Percentiles rank a stretch among this genome's conserved stretches.
These are phyloP conservation scores for Galendromus occidentalis DNA, from an alignment of 1,140 invertebrate species.

Conservation along the genomic window DNA sequence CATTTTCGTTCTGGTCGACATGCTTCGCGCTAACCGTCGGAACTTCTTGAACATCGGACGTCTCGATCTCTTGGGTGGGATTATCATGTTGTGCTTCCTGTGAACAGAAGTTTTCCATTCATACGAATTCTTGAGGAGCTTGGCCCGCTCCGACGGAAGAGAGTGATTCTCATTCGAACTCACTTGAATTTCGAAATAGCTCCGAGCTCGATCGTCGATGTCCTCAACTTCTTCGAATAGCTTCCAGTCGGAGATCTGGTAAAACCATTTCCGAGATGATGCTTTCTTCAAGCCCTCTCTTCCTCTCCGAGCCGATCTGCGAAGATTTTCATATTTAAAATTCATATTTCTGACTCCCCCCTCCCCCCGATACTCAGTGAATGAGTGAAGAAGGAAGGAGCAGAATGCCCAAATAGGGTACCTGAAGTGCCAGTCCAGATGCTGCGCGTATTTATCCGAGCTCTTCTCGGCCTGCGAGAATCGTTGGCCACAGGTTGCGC, in stretches of 20 bases:
- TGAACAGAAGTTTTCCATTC: neutral
- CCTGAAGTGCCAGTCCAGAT: slow-evolving; percentile 86
- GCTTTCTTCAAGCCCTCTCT: slow-evolving; percentile 60
- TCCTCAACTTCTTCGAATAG: slow-evolving; percentile 85
- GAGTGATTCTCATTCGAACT: neutral
- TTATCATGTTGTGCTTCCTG: neutral
- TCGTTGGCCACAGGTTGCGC: slow-evolving; percentile 72
- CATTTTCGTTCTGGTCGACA: neutral
- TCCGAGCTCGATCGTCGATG: slow-evolving; percentile 41
- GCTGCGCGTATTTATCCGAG: slow-evolving; percentile 49
- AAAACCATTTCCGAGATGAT: slow-evolving; percentile 66
- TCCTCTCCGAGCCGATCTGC: slow-evolving; percentile 62
- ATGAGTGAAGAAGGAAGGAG: too few species aligned
- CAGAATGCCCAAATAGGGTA: neutral
- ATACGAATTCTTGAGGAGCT: too few species aligned
- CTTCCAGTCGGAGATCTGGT: slow-evolving; percentile 53
- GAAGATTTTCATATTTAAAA: too few species aligned
- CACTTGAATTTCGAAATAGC: slow-evolving; percentile 2
- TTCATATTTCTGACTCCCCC: too few species aligned
- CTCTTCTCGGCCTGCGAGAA: slow-evolving; percentile 43
- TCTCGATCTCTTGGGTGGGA: neutral
- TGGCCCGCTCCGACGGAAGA: neutral
- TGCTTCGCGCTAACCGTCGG: neutral
- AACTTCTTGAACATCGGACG: neutral
- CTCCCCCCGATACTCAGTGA: too few species aligned